Conservation (phyloP, 1,140 invertebrate genomes). For the Diprion similis region DNA sequence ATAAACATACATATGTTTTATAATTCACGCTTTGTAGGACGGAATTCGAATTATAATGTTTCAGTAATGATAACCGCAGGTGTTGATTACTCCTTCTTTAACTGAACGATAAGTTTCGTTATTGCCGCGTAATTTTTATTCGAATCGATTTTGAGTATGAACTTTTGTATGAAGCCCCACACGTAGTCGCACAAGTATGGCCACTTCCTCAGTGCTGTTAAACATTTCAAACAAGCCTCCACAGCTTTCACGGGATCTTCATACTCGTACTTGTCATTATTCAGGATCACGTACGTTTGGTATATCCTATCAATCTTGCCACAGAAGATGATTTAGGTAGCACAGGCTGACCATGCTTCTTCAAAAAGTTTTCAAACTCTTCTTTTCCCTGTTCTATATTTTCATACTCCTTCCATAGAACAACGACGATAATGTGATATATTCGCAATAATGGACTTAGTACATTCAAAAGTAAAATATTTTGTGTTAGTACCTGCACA, state of each 20-base stretch:
- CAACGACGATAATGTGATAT: not conserved
- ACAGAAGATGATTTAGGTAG: conserved; percentile 22
- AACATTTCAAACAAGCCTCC: conserved; percentile 23
- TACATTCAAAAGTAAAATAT: not conserved
- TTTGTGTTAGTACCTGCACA: not conserved
- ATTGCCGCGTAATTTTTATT: conserved; percentile 19
- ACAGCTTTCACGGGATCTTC: conserved; percentile 20
- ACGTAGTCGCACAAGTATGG: conserved; percentile 2
- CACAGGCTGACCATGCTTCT: not conserved
- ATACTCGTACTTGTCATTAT: conserved; percentile 15
- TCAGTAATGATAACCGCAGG: not conserved
- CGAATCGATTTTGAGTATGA: not conserved
- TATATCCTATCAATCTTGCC: conserved; percentile 13
- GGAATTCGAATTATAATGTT: not conserved
- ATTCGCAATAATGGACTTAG: not conserved
- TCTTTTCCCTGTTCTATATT: not conserved
- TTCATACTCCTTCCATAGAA: not conserved
- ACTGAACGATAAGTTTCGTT: conserved; percentile 23
- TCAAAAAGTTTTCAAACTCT: not conserved
- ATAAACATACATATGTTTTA: conserved; percentile 4
- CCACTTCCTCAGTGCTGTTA: conserved; percentile 19
- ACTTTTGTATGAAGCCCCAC: conserved; percentile 1
- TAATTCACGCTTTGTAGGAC: conserved; percentile 2
- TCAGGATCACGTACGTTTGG: conserved; percentile 16
- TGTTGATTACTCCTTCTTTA: conserved; percentile 3